Conservation (phyloP, 2,888 invertebrate genomes). For the Gasteruption jaculator region DNA sequence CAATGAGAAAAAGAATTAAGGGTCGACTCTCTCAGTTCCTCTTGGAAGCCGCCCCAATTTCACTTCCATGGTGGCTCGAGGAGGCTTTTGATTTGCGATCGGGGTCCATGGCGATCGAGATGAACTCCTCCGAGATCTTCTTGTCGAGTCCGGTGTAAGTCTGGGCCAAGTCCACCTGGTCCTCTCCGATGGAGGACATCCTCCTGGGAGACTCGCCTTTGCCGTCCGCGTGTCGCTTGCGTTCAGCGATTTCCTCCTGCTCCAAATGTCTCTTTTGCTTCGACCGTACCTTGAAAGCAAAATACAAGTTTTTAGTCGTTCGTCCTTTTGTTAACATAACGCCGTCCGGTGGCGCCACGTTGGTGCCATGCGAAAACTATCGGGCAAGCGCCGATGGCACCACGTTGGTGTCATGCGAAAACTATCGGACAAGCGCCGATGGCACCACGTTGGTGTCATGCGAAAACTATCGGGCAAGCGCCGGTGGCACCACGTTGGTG, state of each 20-base stretch:
- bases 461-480: too few species aligned
- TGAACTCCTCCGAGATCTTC: slow-evolving; percentile 47
- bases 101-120: slow-evolving; percentile 49
- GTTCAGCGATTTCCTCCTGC: slow-evolving; percentile 30
- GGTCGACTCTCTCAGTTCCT: too few species aligned
- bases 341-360: too few species aligned
- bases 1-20: too few species aligned
- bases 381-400: too few species aligned
- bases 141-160: slow-evolving; percentile 48
- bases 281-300: slow-evolving; percentile 30
- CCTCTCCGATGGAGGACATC: slow-evolving; percentile 40
- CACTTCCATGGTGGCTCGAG: slow-evolving; percentile 43
- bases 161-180: slow-evolving; percentile 40
- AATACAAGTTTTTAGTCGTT: not conserved
- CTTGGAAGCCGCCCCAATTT: slow-evolving; percentile 29
- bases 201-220: slow-evolving; percentile 32
- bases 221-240: slow-evolving; percentile 30
- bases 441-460: too few species aligned
- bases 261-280: slow-evolving; percentile 39
- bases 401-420: too few species aligned
- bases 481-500: too few species aligned
- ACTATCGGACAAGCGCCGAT: too few species aligned
- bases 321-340: not conserved
- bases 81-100: slow-evolving; percentile 44
- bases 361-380: too few species aligned